These are phyloP conservation scores for Anoncus sp. DNA, from an alignment of 2,888 invertebrate species.

Conservation along the genomic window DNA sequence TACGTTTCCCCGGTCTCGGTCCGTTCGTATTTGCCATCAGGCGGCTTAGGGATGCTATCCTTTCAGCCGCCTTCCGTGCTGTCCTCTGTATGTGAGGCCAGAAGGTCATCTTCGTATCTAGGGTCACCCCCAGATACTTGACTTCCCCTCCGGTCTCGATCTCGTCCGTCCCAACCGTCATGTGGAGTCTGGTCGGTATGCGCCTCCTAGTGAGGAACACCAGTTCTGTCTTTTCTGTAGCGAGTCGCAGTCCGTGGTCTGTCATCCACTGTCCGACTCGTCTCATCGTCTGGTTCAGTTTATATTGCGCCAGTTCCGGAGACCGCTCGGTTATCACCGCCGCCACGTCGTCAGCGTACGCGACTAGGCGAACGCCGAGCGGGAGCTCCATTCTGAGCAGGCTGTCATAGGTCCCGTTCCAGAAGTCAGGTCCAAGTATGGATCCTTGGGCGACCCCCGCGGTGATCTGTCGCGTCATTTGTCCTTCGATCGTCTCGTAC, in stretches of 20 bases:
- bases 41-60: constrained; percentile 5
- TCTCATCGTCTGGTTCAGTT: constrained; percentile 36
- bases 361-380: constrained; percentile 45
- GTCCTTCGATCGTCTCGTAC: constrained; percentile 49
- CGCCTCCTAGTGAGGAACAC: constrained; percentile 58
- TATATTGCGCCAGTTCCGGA: constrained; percentile 24
- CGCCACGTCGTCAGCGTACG: constrained; percentile 61
- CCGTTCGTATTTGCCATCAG: not conserved
- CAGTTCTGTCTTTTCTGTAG: constrained; percentile 61
- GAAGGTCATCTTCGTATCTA: constrained; percentile 4
- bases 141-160: constrained; percentile 39
- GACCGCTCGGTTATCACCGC: constrained; percentile 62
- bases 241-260: constrained; percentile 48
- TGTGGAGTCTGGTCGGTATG: constrained; percentile 39
- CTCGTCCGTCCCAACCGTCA: constrained; percentile 46
- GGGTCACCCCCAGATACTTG: constrained; percentile 63
- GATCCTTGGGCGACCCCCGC: constrained; percentile 65
- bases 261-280: constrained; percentile 31
- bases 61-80: not conserved
- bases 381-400: constrained; percentile 54
- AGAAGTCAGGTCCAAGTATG: constrained; percentile 62
- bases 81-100: constrained; percentile 5
- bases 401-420: constrained; percentile 66
- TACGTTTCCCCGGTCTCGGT: constrained; percentile 19
- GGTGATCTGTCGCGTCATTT: constrained; percentile 38